Evolutionary conservation across 1,140 invertebrate genomes (phyloP), one percentile per base, ranked within the genome.

Genomic region (Plodia interpunctella): DNA sequence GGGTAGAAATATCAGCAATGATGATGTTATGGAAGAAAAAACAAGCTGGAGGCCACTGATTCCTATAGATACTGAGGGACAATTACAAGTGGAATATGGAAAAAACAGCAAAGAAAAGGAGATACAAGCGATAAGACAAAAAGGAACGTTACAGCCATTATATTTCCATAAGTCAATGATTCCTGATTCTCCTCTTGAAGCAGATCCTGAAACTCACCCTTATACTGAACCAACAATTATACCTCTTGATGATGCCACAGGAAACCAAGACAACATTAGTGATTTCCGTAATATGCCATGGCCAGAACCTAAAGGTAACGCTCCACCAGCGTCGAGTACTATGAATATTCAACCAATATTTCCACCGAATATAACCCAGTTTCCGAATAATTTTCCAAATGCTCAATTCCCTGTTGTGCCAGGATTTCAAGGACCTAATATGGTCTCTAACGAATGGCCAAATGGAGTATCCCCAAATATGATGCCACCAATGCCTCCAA

Each of bases 121-220:
- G 52, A 94, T 97, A 57, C 97, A 98, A 82, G 94, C 94, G 63
- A 94, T 95, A 20, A 89, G 97, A 35, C 96, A 98, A 80, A 94
- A 95, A 72, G 93, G 92, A 17, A 95, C 96, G 15, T 87, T 98
- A 8, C 94, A 96, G 77, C 95, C 96, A 0, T 86, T 98, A 1
- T 98, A 97, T 83, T 97, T 97, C 79, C 94, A 94, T 72, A 93
- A 94, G 63, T 91, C 93, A 58, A 94, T 96, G 94, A 94, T 98
- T 57, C 97, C 97, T 10, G 97, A 98, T 76, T 94, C 94, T 51
- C 91, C 97, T 0, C 91, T 93, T 30, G 97, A 98, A 88, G 95
- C 97, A 0, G 96, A 98, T 66, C 83, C 94, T 57, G 97, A 98
- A 87, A 92, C 92, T 6, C 93, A 94, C 69, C 93, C 94, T 65